Evolutionary conservation across 2,888 invertebrate genomes (phyloP), one percentile per base, ranked within the genome.

Genomic region (Parthenolecanium corni): DNA sequence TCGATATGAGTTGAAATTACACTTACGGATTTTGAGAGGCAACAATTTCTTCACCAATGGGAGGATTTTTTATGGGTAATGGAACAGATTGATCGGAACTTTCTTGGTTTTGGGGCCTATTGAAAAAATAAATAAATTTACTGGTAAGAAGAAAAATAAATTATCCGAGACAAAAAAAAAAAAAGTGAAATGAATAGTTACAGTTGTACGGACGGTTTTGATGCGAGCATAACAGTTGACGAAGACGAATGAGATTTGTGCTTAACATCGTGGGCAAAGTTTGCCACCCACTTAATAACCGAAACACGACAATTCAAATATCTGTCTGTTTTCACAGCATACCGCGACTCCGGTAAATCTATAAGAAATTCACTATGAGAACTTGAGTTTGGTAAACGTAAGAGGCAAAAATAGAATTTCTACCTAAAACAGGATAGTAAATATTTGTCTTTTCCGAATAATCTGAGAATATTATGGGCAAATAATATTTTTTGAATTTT

Each of bases 261-360:
- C 38, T 65, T 66, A 46, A 64, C 61, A 68, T 86, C 84, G 71
- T 90, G 89, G 1, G 86, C 86, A 70, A 86, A 89, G 69, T 81
- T 86, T 0, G 89, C 86, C 20, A 93, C 79, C 93, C 93, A 94
- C 74, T 89, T 89, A 66, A 94, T 86, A 38, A 94, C 77, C 5
- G 84, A 85, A 42, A 93, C 91, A 68, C 91, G 82, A 71, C 89
- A 92, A 71, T 16, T 82, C 76, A 72, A 79, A 81, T 74, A 83
- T 67, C 73, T 68, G 25, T 71, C 70, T 23, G 65, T 64, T 49
- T 66, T 68, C 66, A 72, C 73, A n/a, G 71, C 82, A 66, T 84
- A 81, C 66, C 89, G 80, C 73, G 83, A 76, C 14, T 80, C 78
- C 42, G 90, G 89, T 67, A 90, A 75, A 69, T 89, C 89, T 80